These are phyloP conservation scores for Drosophila littoralis DNA, from an alignment of 1,140 invertebrate species.

Conservation along the genomic window DNA sequence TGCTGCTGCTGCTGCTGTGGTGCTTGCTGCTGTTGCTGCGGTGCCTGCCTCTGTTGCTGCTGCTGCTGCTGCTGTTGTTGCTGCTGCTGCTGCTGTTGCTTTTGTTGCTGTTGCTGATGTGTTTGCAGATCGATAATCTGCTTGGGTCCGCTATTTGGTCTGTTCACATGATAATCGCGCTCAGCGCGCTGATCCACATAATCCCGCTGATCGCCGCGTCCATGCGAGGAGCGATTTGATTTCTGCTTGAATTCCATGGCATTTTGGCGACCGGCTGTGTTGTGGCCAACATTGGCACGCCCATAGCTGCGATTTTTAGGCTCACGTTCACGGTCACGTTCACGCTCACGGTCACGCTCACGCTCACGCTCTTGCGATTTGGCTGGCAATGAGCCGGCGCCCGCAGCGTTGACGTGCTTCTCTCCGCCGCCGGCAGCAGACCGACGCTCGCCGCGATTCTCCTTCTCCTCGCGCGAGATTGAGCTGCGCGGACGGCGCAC, in stretches of 20 bases:
- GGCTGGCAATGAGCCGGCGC: slow-evolving; percentile 12
- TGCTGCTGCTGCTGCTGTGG: slow-evolving; percentile 39
- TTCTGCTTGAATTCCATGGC: slow-evolving; percentile 68
- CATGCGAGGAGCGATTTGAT: slow-evolving; percentile 40
- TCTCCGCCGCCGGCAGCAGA: slow-evolving; percentile 20
- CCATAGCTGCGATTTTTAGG: slow-evolving; percentile 62
- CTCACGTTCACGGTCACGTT: slow-evolving; percentile 49
- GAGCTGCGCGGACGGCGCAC: slow-evolving; percentile 44
- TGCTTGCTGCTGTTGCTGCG: slow-evolving; percentile 16
- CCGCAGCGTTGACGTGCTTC: slow-evolving; percentile 27
- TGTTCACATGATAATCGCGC: slow-evolving; percentile 31
- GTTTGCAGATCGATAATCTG: slow-evolving; percentile 36
- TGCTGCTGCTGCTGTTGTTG: slow-evolving; percentile 36
- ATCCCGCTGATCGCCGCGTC: slow-evolving; percentile 55
- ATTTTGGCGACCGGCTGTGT: slow-evolving; percentile 51
- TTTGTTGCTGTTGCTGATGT: slow-evolving; percentile 41
- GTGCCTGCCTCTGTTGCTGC: slow-evolving; percentile 17
- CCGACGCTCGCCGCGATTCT: slow-evolving; percentile 68
- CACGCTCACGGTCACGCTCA: slow-evolving; percentile 32
- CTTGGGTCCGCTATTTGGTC: slow-evolving; percentile 58
- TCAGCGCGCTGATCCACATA: slow-evolving; percentile 49
- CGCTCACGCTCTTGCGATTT: slow-evolving; percentile 54
- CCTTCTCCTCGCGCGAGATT: slow-evolving; percentile 73
- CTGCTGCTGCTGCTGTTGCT: slow-evolving; percentile 43
- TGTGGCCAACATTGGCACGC: slow-evolving; percentile 49